Conservation (phyloP, 2,797 vertebrate genomes). For the Octomys mimax region DNA sequence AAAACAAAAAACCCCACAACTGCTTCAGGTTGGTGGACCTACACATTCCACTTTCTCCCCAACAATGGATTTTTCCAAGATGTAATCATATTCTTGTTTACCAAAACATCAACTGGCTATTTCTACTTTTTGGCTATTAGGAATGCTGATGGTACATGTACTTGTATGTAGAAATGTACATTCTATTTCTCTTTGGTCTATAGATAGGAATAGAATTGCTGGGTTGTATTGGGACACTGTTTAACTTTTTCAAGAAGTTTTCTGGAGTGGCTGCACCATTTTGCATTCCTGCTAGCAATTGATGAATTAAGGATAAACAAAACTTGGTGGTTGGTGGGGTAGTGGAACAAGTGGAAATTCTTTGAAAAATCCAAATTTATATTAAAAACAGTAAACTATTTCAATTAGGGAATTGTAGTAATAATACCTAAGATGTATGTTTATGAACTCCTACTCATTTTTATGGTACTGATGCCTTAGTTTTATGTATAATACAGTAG, state of each 20-base stretch:
- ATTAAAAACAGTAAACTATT: background rate
- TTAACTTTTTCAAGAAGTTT: background rate
- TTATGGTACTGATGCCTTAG: background rate
- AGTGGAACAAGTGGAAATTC: background rate
- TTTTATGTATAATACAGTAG: background rate
- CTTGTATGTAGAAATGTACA: background rate
- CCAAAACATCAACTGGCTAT: background rate
- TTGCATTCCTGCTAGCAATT: background rate
- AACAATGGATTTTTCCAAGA: background rate
- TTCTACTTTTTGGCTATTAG: background rate
- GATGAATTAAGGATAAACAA: background rate
- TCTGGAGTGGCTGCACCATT: background rate
- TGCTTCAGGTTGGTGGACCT: background rate
- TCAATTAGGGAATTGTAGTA: background rate
- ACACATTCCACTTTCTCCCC: background rate
- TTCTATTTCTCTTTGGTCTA: background rate
- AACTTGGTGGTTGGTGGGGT: background rate
- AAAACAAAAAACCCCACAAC: background rate
- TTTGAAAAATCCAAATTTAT: background rate
- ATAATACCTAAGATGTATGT: background rate
- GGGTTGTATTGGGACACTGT: background rate
- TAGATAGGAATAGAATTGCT: background rate
- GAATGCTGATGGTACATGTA: background rate
- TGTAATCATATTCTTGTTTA: background rate
- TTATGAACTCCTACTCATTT: background rate